Evolutionary conservation across 1,140 invertebrate genomes (phyloP), one percentile per base, ranked within the genome.

Genomic region (Magallana ariakensis): DNA sequence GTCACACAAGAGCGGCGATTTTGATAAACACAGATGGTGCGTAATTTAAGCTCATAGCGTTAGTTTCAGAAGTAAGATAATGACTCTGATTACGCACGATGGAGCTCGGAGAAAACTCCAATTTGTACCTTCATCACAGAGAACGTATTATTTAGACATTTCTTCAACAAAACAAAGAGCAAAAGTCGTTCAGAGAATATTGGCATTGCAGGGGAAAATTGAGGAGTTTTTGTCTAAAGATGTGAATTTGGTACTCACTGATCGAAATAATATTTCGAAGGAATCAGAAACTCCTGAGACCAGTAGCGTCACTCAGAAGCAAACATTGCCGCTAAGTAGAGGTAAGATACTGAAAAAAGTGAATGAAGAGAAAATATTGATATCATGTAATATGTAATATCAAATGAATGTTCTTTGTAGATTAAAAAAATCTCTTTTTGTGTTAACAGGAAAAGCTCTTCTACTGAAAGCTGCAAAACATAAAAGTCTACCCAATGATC

Each of bases 141-240:
- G 87, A 83, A 87, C 66, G 15, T 91, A 91, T 86, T 92, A 91
- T 82, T 33, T 92, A 16, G 91, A 92, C 80, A 86, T 92, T n/a
- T 88, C 87, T 83, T 83, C 88, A 4, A 62, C 80, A 33, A 88
- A 88, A 26, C 53, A 88, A 10, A 90, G 75, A 81, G 85, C 81
- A 7, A 90, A 89, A 82, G 85, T 91, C 22, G 53, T 55, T 0
- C 80, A 88, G 26, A 80, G 89, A 75, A 89, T 92, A 13, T 58
- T 57, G 56, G 80, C 86, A 22, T 75, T 92, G 10, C 90, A 91
- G 62, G 91, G 91, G 11, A 82, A 80, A 16, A 87, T 91, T 22
- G 91, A 92, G 88, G 87, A 70, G 16, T 92, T 92, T 88, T 46
- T 92, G 53, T 90, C 89, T 4, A 91, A 91, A 84, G 91, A 92